Evolutionary conservation across 2,888 invertebrate species (phyloP).

Genomic region (Malthinus seriepunctatus): DNA sequence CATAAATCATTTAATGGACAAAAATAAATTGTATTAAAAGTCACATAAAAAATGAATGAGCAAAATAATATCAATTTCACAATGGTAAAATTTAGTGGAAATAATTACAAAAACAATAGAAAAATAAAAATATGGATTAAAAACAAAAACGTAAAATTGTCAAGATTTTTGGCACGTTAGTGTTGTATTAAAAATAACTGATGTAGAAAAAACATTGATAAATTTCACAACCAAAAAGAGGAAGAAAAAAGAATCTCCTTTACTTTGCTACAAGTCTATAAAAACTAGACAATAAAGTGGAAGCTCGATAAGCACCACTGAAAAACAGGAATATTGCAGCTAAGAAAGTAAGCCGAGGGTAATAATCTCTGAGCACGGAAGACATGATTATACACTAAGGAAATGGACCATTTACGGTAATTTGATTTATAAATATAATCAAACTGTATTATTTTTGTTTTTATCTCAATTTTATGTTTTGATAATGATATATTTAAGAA

Average conservation of each 20-base stretch:
- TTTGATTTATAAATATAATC: slow-evolving; percentile 45
- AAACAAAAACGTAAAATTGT: slow-evolving; percentile 12
- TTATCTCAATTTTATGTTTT: slow-evolving; percentile 12
- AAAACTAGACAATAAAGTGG: slow-evolving; percentile 28
- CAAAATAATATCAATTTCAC: no score
- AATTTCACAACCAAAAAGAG: slow-evolving; percentile 10
- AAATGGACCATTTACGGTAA: slow-evolving; percentile 42
- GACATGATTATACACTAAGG: slow-evolving; percentile 40
- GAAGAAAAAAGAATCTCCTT: slow-evolving; percentile 17
- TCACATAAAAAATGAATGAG: no score
- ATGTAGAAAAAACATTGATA: slow-evolving; percentile 25
- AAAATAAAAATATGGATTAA: slow-evolving; percentile 4
- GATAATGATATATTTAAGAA: not conserved
- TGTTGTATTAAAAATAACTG: slow-evolving; percentile 17
- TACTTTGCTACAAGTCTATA: slow-evolving; percentile 26
- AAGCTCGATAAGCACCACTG: slow-evolving; percentile 25
- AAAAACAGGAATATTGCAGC: slow-evolving; percentile 28
- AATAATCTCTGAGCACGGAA: slow-evolving; percentile 42
- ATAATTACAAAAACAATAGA: no score
- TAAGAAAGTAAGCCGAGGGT: slow-evolving; percentile 33
- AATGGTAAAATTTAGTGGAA: no score
- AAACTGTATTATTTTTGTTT: slow-evolving; percentile 17
- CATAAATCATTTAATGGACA: no score
- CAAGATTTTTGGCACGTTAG: slow-evolving; percentile 10
- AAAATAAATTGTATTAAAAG: no score